These are phyloP conservation scores for Enteromius fasciolatus DNA, from an alignment of 2,797 vertebrate genomes.

Conservation along the genomic window DNA sequence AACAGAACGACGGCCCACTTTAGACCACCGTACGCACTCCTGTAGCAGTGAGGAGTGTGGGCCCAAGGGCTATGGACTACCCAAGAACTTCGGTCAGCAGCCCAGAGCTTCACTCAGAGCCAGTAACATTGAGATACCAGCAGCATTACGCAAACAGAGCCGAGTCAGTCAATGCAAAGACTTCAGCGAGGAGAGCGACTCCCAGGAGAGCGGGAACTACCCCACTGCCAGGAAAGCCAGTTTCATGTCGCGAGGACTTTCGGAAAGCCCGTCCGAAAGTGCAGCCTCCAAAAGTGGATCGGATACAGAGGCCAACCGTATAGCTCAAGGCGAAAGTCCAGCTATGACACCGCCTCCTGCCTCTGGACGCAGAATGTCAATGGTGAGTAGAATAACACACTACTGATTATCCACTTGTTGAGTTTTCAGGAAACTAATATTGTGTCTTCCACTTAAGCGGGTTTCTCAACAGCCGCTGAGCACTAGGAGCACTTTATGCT, in stretches of 20 bases:
- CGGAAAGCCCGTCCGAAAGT: slow-evolving; percentile 80
- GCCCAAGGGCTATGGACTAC: slow-evolving; percentile 63
- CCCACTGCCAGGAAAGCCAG: slow-evolving; percentile 82
- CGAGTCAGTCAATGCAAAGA: slow-evolving; percentile 77
- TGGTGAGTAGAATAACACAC: slow-evolving; percentile 80
- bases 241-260: slow-evolving; percentile 85
- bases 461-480: neutral
- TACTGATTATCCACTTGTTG: neutral
- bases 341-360: slow-evolving; percentile 72
- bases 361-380: slow-evolving; percentile 84
- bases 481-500: neutral
- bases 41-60: slow-evolving; percentile 77
- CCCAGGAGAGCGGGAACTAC: slow-evolving; percentile 78
- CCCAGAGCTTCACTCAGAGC: slow-evolving; percentile 68
- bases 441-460: neutral
- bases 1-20: slow-evolving; percentile 52
- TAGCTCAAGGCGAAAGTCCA: slow-evolving; percentile 74
- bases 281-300: slow-evolving; percentile 72
- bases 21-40: slow-evolving; percentile 69
- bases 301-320: slow-evolving; percentile 70
- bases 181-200: slow-evolving; percentile 79
- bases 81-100: slow-evolving; percentile 57
- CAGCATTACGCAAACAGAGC: slow-evolving; percentile 77
- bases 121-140: slow-evolving; percentile 74
- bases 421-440: neutral